Evolutionary conservation across 2,888 invertebrate species (phyloP).

Genomic region (Oegoconia quadripuncta): DNA sequence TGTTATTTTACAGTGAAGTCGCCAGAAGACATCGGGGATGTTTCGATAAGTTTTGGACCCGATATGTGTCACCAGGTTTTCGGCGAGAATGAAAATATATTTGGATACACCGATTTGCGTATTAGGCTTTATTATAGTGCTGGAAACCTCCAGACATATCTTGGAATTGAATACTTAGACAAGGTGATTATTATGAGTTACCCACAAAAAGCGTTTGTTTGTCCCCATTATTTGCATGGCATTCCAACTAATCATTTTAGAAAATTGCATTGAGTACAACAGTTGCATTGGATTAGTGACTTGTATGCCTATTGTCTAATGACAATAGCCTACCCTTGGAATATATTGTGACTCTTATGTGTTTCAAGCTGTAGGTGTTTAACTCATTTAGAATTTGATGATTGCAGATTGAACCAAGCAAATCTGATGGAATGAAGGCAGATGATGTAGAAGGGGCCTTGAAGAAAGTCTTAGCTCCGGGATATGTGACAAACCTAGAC

Average conservation of each 20-base stretch:
- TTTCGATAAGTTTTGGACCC: constrained; percentile 83
- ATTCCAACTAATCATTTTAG: no score
- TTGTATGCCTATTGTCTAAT: no score
- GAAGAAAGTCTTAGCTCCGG: constrained; percentile 83
- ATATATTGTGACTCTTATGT: no score
- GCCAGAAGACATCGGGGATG: constrained; percentile 82
- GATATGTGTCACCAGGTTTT: constrained; percentile 97
- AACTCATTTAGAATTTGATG: neutral
- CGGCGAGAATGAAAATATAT: constrained; percentile 94
- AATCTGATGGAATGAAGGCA: constrained; percentile 81
- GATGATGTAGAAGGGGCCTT: constrained; percentile 87
- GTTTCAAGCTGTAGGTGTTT: no score
- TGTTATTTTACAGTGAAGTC: constrained; percentile 72
- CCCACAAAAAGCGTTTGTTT: no score
- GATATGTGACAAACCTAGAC: constrained; percentile 85
- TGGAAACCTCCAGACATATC: constrained; percentile 87
- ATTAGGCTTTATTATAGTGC: constrained; percentile 90
- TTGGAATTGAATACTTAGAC: constrained; percentile 86
- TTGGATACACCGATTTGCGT: constrained; percentile 92
- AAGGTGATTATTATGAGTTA: constrained; percentile 63
- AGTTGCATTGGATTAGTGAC: no score
- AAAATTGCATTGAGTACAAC: no score
- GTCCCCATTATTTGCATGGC: no score
- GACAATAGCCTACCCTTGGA: no score
- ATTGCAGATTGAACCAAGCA: constrained; percentile 72